A percentile compares a stretch with the other conserved stretches of the same genome.
These are phyloP conservation scores for Mus pahari DNA, from an alignment of 2,113 vertebrate genomes.

Conservation along the genomic window DNA sequence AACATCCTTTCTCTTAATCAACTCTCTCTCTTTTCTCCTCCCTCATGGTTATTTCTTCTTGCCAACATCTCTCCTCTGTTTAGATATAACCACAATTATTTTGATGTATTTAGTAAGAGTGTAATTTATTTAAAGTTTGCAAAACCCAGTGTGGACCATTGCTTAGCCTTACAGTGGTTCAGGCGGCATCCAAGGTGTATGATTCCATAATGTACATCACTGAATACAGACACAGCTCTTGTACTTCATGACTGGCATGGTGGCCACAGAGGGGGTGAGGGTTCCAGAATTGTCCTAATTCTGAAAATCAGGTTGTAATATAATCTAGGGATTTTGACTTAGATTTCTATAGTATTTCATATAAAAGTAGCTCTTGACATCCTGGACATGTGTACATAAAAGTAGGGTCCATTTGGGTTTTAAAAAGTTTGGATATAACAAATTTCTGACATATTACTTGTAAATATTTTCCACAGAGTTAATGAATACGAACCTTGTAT, in stretches of 20 bases:
- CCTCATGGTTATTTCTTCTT: not conserved
- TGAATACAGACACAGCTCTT: not conserved
- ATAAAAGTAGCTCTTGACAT: not conserved
- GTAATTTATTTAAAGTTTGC: not conserved
- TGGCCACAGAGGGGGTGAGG: not conserved
- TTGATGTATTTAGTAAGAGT: not conserved
- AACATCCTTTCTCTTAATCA: not conserved
- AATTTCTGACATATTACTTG: not conserved
- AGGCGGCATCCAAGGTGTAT: not conserved
- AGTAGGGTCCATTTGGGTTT: not conserved
- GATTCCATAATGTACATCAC: not conserved
- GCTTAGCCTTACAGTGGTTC: not conserved
- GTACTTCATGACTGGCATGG: not conserved
- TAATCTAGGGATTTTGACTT: not conserved
- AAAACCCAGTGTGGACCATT: not conserved
- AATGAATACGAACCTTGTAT: not conserved
- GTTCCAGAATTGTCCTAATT: not conserved
- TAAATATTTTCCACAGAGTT: not conserved
- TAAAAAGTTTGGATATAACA: not conserved
- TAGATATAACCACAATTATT: not conserved
- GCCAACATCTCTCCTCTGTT: not conserved
- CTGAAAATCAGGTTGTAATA: not conserved
- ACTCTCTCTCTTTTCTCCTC: not conserved
- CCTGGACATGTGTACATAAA: not conserved
- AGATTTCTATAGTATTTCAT: not conserved